A percentile compares a stretch with the other conserved stretches of the same genome.
phyloP scores from a whole-genome alignment of 2,888 invertebrate genomes.

The Phalangium opilio region DNA sequence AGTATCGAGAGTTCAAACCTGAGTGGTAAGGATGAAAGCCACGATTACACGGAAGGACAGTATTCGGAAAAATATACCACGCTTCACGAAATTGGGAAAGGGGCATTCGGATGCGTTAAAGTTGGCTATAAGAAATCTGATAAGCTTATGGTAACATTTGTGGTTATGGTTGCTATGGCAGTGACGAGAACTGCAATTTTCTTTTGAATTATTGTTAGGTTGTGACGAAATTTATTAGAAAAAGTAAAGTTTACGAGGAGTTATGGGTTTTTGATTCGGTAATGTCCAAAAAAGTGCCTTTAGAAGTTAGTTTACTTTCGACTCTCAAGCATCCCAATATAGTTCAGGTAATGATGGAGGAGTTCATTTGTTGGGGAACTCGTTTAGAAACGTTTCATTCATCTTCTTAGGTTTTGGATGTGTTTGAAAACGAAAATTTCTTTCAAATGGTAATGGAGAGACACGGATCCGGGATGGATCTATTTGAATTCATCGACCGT shows the following conservation, averaged over 20 bases:
- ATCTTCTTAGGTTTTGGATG: constrained; percentile 44
- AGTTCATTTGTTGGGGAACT: too few relatives aligned
- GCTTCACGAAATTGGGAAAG: constrained; percentile 51
- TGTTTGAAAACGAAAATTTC: constrained; percentile 50
- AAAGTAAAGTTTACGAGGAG: constrained; percentile 48
- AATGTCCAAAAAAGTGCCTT: constrained; percentile 40
- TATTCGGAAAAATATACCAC: constrained; percentile 42
- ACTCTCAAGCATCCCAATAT: constrained; percentile 51
- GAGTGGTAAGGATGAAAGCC: too few relatives aligned
- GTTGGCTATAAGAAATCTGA: constrained; percentile 47
- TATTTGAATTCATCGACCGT: constrained; percentile 60
- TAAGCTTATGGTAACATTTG: constrained; percentile 34
- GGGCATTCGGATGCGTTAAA: constrained; percentile 56
- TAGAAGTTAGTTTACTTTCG: constrained; percentile 49
- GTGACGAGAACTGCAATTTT: too few relatives aligned
- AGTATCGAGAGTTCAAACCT: too few relatives aligned
- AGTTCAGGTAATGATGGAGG: constrained; percentile 38
- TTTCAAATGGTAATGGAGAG: constrained; percentile 63
- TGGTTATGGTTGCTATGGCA: background rate
- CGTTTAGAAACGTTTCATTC: too few relatives aligned
- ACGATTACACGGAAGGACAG: constrained; percentile 17
- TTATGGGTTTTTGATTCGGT: constrained; percentile 45
- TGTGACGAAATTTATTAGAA: constrained; percentile 53
- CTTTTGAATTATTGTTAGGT: constrained; percentile 34
- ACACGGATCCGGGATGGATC: constrained; percentile 56